Evolutionary conservation across 1,140 invertebrate genomes (phyloP), one percentile per base, ranked within the genome.

Genomic region (Dreissena polymorpha): DNA sequence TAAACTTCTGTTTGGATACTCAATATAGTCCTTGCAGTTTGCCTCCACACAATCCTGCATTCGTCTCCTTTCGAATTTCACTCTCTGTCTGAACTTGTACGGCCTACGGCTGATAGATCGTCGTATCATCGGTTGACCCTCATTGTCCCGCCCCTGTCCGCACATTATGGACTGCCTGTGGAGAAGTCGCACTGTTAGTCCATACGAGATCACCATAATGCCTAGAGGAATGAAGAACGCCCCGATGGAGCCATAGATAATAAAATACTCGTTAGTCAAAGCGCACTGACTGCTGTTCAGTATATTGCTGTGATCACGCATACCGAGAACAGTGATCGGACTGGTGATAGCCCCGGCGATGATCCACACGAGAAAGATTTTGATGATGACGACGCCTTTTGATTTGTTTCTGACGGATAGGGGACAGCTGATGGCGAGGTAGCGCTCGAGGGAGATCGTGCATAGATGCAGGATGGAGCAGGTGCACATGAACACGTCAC

Each of bases 211-310:
- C 87, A 98, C 93, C 98, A 99, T 99, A 72, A 99, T 97, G 18
- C 96, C 94, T 51, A 99, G 94, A 1, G 98, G 98, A 84, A 99
- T 98, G 93, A 98, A 98, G 93, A 99, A 99, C 86, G 97, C 98
- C 86, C 98, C 90, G 87, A 98, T 96, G 57, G 97, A 98, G 25
- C 97, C 97, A 88, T 98, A 97, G 73, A 98, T 95, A 91, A 97
- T 97, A 94, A 98, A 98, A 7, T 89, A 79, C 29, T 88, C 76
- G 82, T 92, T 92, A 50, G 73, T 87, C 23, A 92, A 74, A 5
- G 96, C 96, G 93, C 98, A 98, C 95, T 97, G 78, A 6, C 83
- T 82, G 51, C 89, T 86, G 23, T 86, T 87, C 49, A 91, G 85
- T 77, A 95, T 92, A 88, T 94, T 94, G 18, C 80, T 83, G 10